A percentile compares a stretch with the other conserved stretches of the same genome.
These are phyloP conservation scores for Hypsopygia costalis DNA, from an alignment of 2,888 invertebrate species.

Conservation along the genomic window DNA sequence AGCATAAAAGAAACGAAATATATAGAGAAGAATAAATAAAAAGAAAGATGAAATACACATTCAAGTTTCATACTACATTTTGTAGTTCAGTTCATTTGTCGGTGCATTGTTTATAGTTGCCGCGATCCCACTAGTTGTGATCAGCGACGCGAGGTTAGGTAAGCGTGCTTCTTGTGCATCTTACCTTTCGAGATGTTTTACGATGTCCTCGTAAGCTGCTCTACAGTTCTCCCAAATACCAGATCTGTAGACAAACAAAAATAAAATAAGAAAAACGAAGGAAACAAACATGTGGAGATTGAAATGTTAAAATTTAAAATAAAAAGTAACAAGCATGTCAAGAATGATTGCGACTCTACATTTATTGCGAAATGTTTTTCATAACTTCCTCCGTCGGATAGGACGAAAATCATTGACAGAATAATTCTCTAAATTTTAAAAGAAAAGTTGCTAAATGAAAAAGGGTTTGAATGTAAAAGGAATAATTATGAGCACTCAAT, in stretches of 20 bases:
- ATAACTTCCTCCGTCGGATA: neutral
- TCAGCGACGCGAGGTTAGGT: slow-evolving; percentile 12
- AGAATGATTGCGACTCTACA: slow-evolving; percentile 12
- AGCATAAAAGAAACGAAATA: neutral
- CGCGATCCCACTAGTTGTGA: too few species aligned
- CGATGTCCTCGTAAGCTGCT: slow-evolving; percentile 96
- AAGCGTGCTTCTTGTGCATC: slow-evolving; percentile 68
- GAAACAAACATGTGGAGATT: slow-evolving; percentile 39
- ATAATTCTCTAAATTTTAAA: slow-evolving; percentile 49
- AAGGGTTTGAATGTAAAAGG: slow-evolving; percentile 71
- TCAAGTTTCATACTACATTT: too few species aligned
- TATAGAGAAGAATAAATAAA: neutral
- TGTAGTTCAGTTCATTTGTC: too few species aligned
- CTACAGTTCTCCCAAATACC: slow-evolving; percentile 97
- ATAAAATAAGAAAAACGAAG: slow-evolving; percentile 59
- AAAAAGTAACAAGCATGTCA: slow-evolving; percentile 19
- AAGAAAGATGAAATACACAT: neutral
- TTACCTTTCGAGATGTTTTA: slow-evolving; percentile 96
- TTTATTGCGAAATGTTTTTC: neutral
- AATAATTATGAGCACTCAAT: slow-evolving; percentile 79
- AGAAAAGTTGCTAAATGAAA: slow-evolving; percentile 60
- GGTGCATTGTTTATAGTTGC: too few species aligned
- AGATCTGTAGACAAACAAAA: slow-evolving; percentile 83
- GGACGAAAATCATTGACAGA: slow-evolving; percentile 24
- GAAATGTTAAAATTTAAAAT: slow-evolving; percentile 28